Evolutionary conservation across 2,113 vertebrate genomes (phyloP), one percentile per base, ranked within the genome.

Genomic region (Taxidea taxus): DNA sequence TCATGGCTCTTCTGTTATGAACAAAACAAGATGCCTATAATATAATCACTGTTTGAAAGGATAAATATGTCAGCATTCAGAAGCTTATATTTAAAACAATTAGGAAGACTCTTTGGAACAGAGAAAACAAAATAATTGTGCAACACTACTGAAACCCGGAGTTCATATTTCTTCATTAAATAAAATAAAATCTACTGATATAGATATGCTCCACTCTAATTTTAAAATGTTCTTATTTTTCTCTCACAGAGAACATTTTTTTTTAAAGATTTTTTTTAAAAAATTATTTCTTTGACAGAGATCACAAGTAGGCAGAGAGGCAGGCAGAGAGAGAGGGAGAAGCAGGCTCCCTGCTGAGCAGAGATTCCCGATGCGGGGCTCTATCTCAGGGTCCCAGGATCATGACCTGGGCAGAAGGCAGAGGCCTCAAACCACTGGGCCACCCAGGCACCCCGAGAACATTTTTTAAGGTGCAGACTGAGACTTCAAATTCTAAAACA

Each of bases 131-230:
- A 93, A 68, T 90, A 77, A 83, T 47, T 20, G 2, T 5, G 39
- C 9, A 42, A 47, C 18, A 66, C 3, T 9, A 37, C n/a, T 78
- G 16, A 96, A 62, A 75, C 23, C 11, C 75, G 4, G 9, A 47
- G 18, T 39, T 95, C 78, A 10, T 82, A 62, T 37, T 75, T 87
- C 42, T 94, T 80, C 54, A 44, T 96, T 47, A 93, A 95, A 64
- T 70, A 68, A 83, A 94, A 95, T 39, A 47, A 70, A 91, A 51
- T 66, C 42, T 78, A 75, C 23, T 18, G n/a, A 62, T 84, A n/a
- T 34, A 78, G 95, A 39, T n/a, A 31, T 7, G 10, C 13, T 51
- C 16, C 5, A 39, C 11, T 1, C 11, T 95, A 54, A 95, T 80
- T 95, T 83, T n/a, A 51, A 94, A 89, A 78, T 29, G n/a, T 66